Evolutionary conservation across 2,797 vertebrate genomes (phyloP), one percentile per base, ranked within the genome.

Genomic region (Chloroceryle amazona): DNA sequence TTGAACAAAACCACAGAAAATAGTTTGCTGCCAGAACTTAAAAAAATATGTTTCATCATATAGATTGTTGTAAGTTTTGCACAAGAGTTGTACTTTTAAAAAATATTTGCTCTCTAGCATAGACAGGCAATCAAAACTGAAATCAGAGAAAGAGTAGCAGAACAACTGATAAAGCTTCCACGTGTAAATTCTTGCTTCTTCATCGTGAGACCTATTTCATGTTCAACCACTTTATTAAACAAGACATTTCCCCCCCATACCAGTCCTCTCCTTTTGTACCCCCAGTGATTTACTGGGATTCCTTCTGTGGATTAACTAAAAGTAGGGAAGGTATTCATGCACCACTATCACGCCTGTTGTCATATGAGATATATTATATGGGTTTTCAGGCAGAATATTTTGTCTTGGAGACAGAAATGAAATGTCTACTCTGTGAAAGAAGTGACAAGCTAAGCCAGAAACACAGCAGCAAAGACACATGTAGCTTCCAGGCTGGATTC

Each of bases 381-480:
- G 58, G 55, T 39, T 84, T 91, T 75, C 28, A 90, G 42, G 39
- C n/a, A 81, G 51, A 86, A 22, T 90, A 90, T 89, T 96, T 96
- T 94, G 46, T 88, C 72, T 84, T 79, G 31, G n/a, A 95, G 89
- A 91, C 23, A 67, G 44, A 94, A 84, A 72, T 46, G 11, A 91
- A 84, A 81, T 73, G 42, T 54, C 79, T 74, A 10, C 39, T 78
- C 55, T 39, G 21, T 49, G 41, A 93, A 66, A 90, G 47, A 62
- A 80, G n/a, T 49, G 76, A 81, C 62, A 90, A 81, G 58, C 21
- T 91, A 76, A 84, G 91, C 5, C 22, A 94, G 31, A 84, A 93
- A 49, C 58, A 81, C 21, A 89, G 55, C 42, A 63, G 63, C 37
- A 70, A 84, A 73, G 26, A 55, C 9, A 89, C 47, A 10, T 10